Base-by-base conservation (phyloP, 2,797 vertebrate species). In the Arremon brunneinucha region DNA sequence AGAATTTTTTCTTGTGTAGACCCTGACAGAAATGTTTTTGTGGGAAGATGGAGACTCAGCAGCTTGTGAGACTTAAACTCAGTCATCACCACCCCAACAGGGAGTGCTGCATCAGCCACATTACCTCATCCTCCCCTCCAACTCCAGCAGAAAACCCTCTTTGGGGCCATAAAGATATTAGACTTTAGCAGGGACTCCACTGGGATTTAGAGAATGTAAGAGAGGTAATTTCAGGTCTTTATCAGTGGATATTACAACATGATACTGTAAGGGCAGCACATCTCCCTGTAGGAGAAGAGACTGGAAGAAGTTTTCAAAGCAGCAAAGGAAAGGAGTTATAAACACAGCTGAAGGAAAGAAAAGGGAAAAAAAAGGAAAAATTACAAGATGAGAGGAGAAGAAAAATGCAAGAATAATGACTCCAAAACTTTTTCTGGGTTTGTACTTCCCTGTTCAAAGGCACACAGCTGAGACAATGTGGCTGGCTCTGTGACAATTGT, bases 401-500 rank as follows among this genome's bases (percentile, higher is more conserved):
- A 98, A 98, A 98, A 96, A 97, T 68, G 15, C 86, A 97, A 98
- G 98, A 99, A 98, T 98, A 98, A 99, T 96, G 97, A 98, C 97
- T 98, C 91, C 89, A 96, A 97, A 99, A 98, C 98, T 98, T 98
- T 97, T 97, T 97, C 98, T 98, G 97, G 69, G 98, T 98, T 98
- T 98, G 91, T 93, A 97, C 95, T 98, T 98, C 93, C 96, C 97
- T 98, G 97, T 96, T 96, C 97, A 96, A 98, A 98, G 98, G 98
- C 97, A 98, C 97, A 96, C 98, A 98, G 98, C 98, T 98, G 98
- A 98, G 98, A 98, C 96, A 94, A 97, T 98, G 98, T 97, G 98
- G 98, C 98, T 99, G 98, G 98, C 98, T 98, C 83, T 91, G 97
- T 98, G 98, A 99, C 98, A 99, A 98, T 98, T 98, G 98, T 98